phyloP scores from a whole-genome alignment of 2,113 vertebrate genomes.

The Jacana jacana region DNA sequence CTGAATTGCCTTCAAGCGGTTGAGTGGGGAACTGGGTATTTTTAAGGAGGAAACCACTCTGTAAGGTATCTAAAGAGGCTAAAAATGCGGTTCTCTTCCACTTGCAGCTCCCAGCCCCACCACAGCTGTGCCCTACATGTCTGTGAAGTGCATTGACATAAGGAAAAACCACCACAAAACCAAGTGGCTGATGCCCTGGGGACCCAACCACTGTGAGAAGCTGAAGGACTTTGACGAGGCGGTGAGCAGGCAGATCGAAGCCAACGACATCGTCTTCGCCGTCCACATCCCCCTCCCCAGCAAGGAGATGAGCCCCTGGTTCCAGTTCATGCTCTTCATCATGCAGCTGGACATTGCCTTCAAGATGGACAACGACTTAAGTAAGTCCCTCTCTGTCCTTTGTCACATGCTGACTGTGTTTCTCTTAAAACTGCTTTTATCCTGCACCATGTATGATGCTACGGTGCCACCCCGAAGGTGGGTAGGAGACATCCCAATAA shows the following conservation, averaged over 20 bases:
- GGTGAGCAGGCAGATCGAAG: slow-evolving; percentile 85
- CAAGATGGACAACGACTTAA: slow-evolving; percentile 90
- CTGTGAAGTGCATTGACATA: slow-evolving; percentile 90
- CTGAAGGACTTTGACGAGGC: slow-evolving; percentile 89
- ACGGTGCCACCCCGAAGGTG: background rate
- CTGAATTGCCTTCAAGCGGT: background rate
- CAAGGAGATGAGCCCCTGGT: slow-evolving; percentile 98
- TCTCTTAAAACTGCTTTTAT: rapidly evolving
- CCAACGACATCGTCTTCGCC: slow-evolving; percentile 94
- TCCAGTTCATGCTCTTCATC: slow-evolving; percentile 97
- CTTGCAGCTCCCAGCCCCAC: slow-evolving; percentile 92
- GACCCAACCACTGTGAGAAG: slow-evolving; percentile 85
- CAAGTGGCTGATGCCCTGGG: slow-evolving; percentile 95
- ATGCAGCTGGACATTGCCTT: slow-evolving; percentile 95
- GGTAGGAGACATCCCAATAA: background rate
- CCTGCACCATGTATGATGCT: rapidly evolving
- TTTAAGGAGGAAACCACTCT: background rate
- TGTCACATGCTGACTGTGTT: rapidly evolving
- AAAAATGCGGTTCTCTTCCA: background rate
- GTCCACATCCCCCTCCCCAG: slow-evolving; percentile 86
- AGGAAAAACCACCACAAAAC: slow-evolving; percentile 79
- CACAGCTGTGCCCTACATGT: slow-evolving; percentile 79
- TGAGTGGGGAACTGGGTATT: background rate
- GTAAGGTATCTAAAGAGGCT: background rate
- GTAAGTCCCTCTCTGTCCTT: slow-evolving; percentile 68